phyloP scores from a whole-genome alignment of 2,797 vertebrate species.

The Pipistrellus pygmaeus region DNA sequence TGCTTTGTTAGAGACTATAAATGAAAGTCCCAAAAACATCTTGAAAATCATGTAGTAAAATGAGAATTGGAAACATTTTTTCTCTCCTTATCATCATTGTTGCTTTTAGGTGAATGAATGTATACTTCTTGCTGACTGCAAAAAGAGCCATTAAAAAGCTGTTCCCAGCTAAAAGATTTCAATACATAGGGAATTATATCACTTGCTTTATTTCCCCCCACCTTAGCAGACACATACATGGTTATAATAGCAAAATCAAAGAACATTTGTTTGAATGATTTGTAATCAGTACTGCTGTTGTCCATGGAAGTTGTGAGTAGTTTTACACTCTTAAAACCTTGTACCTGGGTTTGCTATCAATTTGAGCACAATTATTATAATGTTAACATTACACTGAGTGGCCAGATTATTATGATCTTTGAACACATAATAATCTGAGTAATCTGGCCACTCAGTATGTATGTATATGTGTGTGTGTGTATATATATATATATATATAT shows the following conservation, averaged over 20 bases:
- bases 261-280: conserved; percentile 77
- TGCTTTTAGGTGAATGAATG: conserved; percentile 87
- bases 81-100: conserved; percentile 81
- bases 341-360: conserved; percentile 53
- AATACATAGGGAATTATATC: conserved; percentile 67
- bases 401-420: no score
- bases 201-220: conserved; percentile 52
- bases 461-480: no score
- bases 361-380: conserved; percentile 66
- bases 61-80: conserved; percentile 85
- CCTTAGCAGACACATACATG: conserved; percentile 34
- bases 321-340: conserved; percentile 56
- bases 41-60: conserved; percentile 84
- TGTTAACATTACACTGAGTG: conserved; percentile 52
- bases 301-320: conserved; percentile 59
- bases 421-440: no score
- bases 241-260: conserved; percentile 72
- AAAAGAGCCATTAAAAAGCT: conserved; percentile 88
- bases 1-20: conserved; percentile 87
- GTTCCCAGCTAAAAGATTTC: conserved; percentile 87
- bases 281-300: conserved; percentile 73
- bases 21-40: conserved; percentile 86
- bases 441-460: no score
- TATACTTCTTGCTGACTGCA: conserved; percentile 86
- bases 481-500: no score